These are phyloP conservation scores for Leptestheria dahalacensis DNA, from an alignment of 1,140 invertebrate species.

Conservation along the genomic window DNA sequence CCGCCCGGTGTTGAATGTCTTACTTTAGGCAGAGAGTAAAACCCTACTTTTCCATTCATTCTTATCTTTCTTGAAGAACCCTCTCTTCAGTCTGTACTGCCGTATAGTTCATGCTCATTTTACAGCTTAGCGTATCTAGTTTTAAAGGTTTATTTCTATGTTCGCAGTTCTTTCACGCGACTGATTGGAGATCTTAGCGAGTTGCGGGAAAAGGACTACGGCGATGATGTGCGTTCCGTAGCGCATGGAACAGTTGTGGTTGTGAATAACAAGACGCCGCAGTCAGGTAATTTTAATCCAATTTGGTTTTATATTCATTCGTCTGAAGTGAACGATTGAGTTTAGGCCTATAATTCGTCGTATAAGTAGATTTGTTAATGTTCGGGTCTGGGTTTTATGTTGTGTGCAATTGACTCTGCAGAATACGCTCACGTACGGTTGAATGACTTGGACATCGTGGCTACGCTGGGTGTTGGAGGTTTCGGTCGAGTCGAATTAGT, in stretches of 20 bases:
- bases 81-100: too few species aligned
- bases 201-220: slow-evolving; percentile 43
- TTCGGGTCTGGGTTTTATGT: too few species aligned
- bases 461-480: slow-evolving; percentile 79
- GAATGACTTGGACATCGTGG: slow-evolving; percentile 60
- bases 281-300: neutral
- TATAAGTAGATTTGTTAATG: too few species aligned
- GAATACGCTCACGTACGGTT: slow-evolving; percentile 54
- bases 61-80: too few species aligned
- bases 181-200: slow-evolving; percentile 54
- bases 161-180: slow-evolving; percentile 46
- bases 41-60: neutral
- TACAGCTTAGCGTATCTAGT: too few species aligned
- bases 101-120: too few species aligned
- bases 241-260: neutral
- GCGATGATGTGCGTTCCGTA: slow-evolving; percentile 22
- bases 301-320: neutral
- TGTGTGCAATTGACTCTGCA: slow-evolving; percentile 17
- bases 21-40: slow-evolving; percentile 61
- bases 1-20: slow-evolving; percentile 77
- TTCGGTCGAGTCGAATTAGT: slow-evolving; percentile 85
- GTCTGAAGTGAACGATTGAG: neutral
- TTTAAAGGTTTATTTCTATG: too few species aligned
- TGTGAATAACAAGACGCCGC: neutral
- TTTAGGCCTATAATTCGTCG: too few species aligned